phyloP scores from a whole-genome alignment of 37 sponge, comb jelly and placozoan genomes.

The Axinella damicornis region DNA sequence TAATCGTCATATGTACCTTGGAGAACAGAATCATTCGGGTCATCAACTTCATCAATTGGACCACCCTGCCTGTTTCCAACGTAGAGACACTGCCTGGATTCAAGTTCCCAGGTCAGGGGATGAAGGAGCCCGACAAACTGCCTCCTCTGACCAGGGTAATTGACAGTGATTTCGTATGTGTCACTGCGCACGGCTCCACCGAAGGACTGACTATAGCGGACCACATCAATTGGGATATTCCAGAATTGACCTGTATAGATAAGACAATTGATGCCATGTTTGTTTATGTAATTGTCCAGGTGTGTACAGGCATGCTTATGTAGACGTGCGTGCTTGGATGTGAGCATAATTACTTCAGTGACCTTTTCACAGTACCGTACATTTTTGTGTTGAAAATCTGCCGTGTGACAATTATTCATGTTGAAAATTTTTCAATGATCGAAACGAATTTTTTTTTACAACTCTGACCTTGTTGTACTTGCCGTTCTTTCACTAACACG shows the following conservation, averaged over 20 bases:
- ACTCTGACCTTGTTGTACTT: too few species aligned
- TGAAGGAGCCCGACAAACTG: slow-evolving; percentile 26
- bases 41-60: slow-evolving; percentile 22
- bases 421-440: too few species aligned
- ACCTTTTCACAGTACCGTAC: too few species aligned
- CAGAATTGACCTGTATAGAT: slow-evolving; percentile 26
- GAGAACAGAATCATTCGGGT: slow-evolving; percentile 50
- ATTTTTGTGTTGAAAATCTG: too few species aligned
- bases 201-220: background rate
- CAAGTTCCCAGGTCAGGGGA: slow-evolving; percentile 19
- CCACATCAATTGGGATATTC: slow-evolving; percentile 49
- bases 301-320: too few species aligned
- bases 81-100: slow-evolving; percentile 15
- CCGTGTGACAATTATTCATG: too few species aligned
- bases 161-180: slow-evolving; percentile 14
- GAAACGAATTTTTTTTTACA: too few species aligned
- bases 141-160: background rate
- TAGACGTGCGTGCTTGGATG: too few species aligned
- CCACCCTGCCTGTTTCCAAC: slow-evolving; percentile 47
- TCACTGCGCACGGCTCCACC: background rate
- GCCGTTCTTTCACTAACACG: too few species aligned
- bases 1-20: slow-evolving; percentile 36
- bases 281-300: too few species aligned
- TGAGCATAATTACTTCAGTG: too few species aligned
- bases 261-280: too few species aligned